Evolutionary conservation across 1,140 invertebrate species (phyloP).

Genomic region (Apis dorsata): DNA sequence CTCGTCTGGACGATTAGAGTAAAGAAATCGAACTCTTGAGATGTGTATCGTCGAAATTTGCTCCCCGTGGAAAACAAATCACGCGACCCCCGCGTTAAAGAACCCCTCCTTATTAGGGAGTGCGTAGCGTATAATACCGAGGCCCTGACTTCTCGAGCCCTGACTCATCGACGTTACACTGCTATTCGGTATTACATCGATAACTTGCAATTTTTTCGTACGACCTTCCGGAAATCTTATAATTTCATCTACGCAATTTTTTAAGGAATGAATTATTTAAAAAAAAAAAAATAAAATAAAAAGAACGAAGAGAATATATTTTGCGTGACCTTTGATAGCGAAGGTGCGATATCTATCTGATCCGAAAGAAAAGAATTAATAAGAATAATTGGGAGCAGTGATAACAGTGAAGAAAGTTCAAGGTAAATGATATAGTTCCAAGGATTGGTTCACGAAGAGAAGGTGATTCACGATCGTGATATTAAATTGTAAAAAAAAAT

Average conservation of each 20-base stretch:
- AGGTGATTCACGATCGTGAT: background rate
- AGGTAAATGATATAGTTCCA: background rate
- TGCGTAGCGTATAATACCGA: slow-evolving; percentile 24
- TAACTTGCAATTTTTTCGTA: slow-evolving; percentile 26
- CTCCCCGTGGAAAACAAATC: slow-evolving; percentile 59
- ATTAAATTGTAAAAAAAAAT: too few species aligned
- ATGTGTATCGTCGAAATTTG: slow-evolving; percentile 39
- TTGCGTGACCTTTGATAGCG: too few species aligned
- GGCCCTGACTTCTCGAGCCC: slow-evolving; percentile 40
- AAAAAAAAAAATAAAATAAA: too few species aligned
- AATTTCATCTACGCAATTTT: too few species aligned
- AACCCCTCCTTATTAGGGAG: slow-evolving; percentile 37
- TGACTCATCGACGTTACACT: slow-evolving; percentile 47
- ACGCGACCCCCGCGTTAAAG: slow-evolving; percentile 53
- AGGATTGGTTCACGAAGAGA: background rate
- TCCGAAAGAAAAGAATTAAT: background rate
- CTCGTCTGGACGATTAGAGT: background rate
- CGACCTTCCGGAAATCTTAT: background rate
- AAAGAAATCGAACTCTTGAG: background rate
- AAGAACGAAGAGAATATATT: too few species aligned
- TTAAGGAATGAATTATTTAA: too few species aligned
- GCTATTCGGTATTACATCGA: slow-evolving; percentile 52
- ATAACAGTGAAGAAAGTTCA: background rate
- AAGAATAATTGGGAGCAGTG: background rate
- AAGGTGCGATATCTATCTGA: too few species aligned